A percentile compares a stretch with the other conserved stretches of the same genome.
phyloP scores from a whole-genome alignment of 2,888 invertebrate genomes.

The Podabrus alpinus region DNA sequence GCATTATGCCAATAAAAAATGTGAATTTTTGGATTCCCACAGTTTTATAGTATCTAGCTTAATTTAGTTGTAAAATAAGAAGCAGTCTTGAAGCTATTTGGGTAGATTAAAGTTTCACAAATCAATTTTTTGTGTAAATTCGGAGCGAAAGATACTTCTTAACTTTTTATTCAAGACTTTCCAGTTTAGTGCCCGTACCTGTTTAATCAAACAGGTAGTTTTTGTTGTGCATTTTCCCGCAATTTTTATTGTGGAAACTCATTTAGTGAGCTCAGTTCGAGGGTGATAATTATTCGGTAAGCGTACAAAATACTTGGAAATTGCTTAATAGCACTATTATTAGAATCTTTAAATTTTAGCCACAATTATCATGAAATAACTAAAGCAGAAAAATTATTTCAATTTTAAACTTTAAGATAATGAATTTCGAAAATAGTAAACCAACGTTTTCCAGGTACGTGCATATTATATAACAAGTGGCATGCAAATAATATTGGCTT shows the following conservation, averaged over 20 bases:
- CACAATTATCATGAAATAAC: neutral
- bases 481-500: neutral
- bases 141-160: neutral
- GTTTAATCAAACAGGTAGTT: neutral
- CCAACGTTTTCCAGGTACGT: neutral
- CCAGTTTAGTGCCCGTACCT: neutral
- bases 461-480: neutral
- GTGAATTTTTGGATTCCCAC: neutral
- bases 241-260: too few relatives aligned
- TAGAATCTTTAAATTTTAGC: neutral
- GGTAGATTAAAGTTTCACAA: neutral
- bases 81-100: neutral
- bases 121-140: neutral
- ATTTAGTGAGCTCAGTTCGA: neutral
- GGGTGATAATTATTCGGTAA: neutral
- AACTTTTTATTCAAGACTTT: neutral
- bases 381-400: neutral
- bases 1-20: neutral
- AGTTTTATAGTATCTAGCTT: neutral
- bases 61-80: neutral
- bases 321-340: too few relatives aligned
- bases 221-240: too few relatives aligned
- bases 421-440: neutral
- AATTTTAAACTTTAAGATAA: neutral
- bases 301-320: too few relatives aligned